These are phyloP conservation scores for Poecilus cupreus DNA, from an alignment of 2,888 invertebrate species.

Conservation along the genomic window DNA sequence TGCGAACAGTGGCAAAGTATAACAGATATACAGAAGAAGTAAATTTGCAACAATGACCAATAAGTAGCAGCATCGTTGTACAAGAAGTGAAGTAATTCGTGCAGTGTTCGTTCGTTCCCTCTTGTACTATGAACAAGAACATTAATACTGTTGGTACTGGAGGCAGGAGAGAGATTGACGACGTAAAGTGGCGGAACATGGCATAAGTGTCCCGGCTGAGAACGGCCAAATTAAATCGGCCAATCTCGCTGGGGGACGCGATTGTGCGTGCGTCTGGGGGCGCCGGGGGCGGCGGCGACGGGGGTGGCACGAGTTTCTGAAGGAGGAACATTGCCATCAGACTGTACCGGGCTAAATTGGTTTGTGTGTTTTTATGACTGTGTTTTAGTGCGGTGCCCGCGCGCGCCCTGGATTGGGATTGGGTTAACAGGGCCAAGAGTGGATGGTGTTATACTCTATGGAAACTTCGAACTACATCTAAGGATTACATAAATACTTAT, in stretches of 20 bases:
- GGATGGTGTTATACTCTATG: conserved; percentile 68
- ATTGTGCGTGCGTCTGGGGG: conserved; percentile 53
- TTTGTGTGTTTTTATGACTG: conserved; percentile 74
- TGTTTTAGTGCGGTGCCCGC: conserved; percentile 73
- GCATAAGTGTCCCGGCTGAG: conserved; percentile 69
- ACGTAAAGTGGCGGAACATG: conserved; percentile 59
- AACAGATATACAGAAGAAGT: conserved; percentile 1
- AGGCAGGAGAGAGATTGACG: conserved; percentile 55
- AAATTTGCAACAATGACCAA: conserved; percentile 28
- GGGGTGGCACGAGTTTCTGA: conserved; percentile 54
- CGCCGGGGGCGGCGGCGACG: conserved; percentile 33
- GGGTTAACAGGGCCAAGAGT: conserved; percentile 71
- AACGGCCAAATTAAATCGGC: conserved; percentile 71
- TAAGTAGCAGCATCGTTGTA: conserved; percentile 76
- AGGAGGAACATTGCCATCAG: conserved; percentile 68
- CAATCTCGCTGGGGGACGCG: conserved; percentile 66
- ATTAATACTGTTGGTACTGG: conserved; percentile 43
- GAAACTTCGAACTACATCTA: conserved; percentile 39
- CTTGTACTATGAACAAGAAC: conserved; percentile 39
- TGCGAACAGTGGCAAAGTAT: too few species aligned
- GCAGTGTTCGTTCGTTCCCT: conserved; percentile 1
- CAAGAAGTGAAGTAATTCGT: conserved; percentile 67
- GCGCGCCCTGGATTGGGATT: conserved; percentile 72
- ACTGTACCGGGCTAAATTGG: conserved; percentile 73
- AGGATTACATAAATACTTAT: not conserved